These are phyloP conservation scores for Fratercula arctica DNA, from an alignment of 2,797 vertebrate species.

Conservation along the genomic window DNA sequence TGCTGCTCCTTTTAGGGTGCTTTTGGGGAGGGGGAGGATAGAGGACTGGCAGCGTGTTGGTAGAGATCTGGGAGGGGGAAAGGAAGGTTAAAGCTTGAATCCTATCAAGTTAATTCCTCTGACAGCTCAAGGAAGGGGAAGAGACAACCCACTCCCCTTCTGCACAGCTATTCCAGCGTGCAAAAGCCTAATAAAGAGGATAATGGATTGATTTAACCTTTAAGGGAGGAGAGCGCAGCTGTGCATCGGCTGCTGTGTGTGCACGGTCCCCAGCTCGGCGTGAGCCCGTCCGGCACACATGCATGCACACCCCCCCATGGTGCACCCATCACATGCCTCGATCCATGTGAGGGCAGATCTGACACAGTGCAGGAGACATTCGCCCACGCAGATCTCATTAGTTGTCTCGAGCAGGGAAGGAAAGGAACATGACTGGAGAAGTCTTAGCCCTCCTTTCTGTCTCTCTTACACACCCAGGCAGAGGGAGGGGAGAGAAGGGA, in stretches of 20 bases:
- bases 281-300: not conserved
- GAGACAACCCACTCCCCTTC: not conserved
- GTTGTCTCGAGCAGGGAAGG: slow-evolving; percentile 23
- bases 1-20: not conserved
- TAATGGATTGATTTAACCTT: not conserved
- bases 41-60: not conserved
- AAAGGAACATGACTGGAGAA: not conserved
- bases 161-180: not conserved
- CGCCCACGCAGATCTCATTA: slow-evolving; percentile 64
- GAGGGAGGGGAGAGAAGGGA: not conserved
- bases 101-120: not conserved
- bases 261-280: rapidly evolving
- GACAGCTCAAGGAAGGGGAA: not conserved
- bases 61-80: not conserved
- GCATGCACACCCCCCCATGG: not conserved
- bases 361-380: slow-evolving; percentile 44
- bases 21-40: not conserved
- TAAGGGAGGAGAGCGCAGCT: not conserved
- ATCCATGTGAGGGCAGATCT: not conserved
- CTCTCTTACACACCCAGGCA: not conserved
- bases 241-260: not conserved
- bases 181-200: not conserved
- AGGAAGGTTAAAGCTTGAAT: not conserved
- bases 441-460: not conserved
- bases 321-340: not conserved